phyloP scores from a whole-genome alignment of 1,140 invertebrate genomes.

The Hyphantria cunea region DNA sequence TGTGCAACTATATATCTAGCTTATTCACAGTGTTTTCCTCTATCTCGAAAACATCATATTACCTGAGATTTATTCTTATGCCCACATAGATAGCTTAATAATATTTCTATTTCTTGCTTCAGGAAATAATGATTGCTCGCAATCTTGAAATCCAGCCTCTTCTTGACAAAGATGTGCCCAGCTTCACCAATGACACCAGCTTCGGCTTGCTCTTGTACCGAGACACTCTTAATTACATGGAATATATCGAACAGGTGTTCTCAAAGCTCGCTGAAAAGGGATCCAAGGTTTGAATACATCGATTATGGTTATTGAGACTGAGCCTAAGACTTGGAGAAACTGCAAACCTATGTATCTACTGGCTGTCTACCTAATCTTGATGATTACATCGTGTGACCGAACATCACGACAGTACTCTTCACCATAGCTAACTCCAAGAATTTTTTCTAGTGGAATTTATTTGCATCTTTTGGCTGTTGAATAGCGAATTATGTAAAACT shows the following conservation, averaged over 20 bases:
- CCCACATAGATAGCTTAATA: not conserved
- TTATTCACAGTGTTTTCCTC: no score
- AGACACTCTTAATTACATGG: slow-evolving; percentile 68
- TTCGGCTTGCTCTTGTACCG: slow-evolving; percentile 55
- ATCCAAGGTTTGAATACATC: slow-evolving; percentile 34
- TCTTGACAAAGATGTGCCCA: slow-evolving; percentile 55
- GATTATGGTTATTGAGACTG: slow-evolving; percentile 42
- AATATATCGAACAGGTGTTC: slow-evolving; percentile 67
- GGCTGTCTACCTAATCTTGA: slow-evolving; percentile 54
- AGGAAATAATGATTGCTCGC: slow-evolving; percentile 63
- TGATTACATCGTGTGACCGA: slow-evolving; percentile 34
- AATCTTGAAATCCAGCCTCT: slow-evolving; percentile 54
- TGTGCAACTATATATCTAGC: no score
- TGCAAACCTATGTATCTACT: slow-evolving; percentile 37
- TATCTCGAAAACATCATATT: no score
- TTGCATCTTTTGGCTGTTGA: slow-evolving; percentile 64
- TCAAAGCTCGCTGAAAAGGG: slow-evolving; percentile 53
- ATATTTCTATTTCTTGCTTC: slow-evolving; percentile 38
- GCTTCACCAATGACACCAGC: slow-evolving; percentile 44
- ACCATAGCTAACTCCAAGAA: slow-evolving; percentile 31
- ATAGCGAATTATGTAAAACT: slow-evolving; percentile 55
- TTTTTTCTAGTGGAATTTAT: slow-evolving; percentile 52
- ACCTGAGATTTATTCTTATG: no score
- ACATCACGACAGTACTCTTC: slow-evolving; percentile 11
- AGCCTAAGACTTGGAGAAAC: slow-evolving; percentile 35